Base-by-base conservation (phyloP, 2,888 invertebrate species). In the Acronicta leporina region DNA sequence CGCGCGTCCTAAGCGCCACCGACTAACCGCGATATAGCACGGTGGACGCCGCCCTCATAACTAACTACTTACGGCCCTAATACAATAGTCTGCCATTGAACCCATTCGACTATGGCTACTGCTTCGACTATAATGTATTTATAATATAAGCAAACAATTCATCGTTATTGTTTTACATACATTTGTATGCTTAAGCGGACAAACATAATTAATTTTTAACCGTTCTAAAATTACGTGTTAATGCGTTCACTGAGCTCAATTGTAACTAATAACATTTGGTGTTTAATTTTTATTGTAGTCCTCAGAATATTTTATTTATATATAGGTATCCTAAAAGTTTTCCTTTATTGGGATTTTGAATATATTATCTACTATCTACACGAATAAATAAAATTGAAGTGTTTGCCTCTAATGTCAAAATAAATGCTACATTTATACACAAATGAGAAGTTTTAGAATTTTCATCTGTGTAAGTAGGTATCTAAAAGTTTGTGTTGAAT, bases 11-110 rank as follows among this genome's bases (percentile, higher is more conserved):
- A 54, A 82, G 79, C 79, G 81, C 79, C 81, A 41, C 11, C 35
- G 54, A 11, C 53, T 59, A 61, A n/a, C 25, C 41, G 76, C 71
- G 84, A 84, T 85, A 84, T 57, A 75, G 83, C 84, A 81, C 81
- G 83, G 74, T 73, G 63, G 38, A 71, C 55, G 58, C 46, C 35
- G 54, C 55, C 59, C 62, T 59, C 59, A 61, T 42, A 47, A 38
- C 42, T 16, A 47, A 38, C 42, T 16, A 43, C 49, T 40, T 25
- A 30, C 38, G 44, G 41, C 50, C 49, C 16, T 53, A 63, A 77
- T 44, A 79, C 73, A 79, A 75, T 73, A 49, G 52, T 52, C 64
- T 73, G 78, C 69, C 78, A 74, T 72, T 81, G 78, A 80, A 81
- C 81, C 55, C 63, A 16, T 43, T 45, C n/a, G 47, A 73, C 33